These are phyloP conservation scores for Venturia canescens DNA, from an alignment of 1,140 invertebrate species.

Conservation along the genomic window DNA sequence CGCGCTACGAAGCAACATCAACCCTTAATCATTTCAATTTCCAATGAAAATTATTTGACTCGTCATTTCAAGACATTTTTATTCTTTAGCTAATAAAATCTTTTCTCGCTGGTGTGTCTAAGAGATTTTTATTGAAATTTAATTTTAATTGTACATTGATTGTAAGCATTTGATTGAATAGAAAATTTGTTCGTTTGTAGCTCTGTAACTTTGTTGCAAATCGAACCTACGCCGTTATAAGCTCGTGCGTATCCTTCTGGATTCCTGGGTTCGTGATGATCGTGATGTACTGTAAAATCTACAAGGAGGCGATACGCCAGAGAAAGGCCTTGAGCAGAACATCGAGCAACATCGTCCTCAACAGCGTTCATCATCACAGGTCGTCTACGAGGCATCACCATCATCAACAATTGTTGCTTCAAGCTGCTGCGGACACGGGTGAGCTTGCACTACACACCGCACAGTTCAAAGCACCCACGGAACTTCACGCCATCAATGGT, in stretches of 20 bases:
- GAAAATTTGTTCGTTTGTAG: constrained; percentile 57
- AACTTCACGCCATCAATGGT: constrained; percentile 67
- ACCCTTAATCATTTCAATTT: too few relatives aligned
- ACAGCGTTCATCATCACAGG: constrained; percentile 88
- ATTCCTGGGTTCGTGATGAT: constrained; percentile 96
- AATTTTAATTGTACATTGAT: too few relatives aligned
- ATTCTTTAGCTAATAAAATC: too few relatives aligned
- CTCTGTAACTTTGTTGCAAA: constrained; percentile 92
- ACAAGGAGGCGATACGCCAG: constrained; percentile 92
- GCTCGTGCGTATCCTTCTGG: constrained; percentile 96
- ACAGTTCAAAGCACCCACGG: constrained; percentile 67
- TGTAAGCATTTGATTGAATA: neutral
- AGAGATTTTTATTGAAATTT: too few relatives aligned
- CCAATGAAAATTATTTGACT: too few relatives aligned
- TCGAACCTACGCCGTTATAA: constrained; percentile 91
- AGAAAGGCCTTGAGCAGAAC: constrained; percentile 89
- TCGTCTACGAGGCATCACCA: constrained; percentile 79
- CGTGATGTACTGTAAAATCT: constrained; percentile 93
- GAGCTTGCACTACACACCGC: constrained; percentile 68
- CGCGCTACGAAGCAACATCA: too few relatives aligned
- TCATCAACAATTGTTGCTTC: constrained; percentile 71
- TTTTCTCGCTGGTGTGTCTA: too few relatives aligned
- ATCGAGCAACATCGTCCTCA: constrained; percentile 88
- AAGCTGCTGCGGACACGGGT: constrained; percentile 73
- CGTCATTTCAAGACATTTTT: too few relatives aligned